A percentile compares a stretch with the other conserved stretches of the same genome.
phyloP scores from a whole-genome alignment of 2,888 invertebrate genomes.

The Empis stercorea region DNA sequence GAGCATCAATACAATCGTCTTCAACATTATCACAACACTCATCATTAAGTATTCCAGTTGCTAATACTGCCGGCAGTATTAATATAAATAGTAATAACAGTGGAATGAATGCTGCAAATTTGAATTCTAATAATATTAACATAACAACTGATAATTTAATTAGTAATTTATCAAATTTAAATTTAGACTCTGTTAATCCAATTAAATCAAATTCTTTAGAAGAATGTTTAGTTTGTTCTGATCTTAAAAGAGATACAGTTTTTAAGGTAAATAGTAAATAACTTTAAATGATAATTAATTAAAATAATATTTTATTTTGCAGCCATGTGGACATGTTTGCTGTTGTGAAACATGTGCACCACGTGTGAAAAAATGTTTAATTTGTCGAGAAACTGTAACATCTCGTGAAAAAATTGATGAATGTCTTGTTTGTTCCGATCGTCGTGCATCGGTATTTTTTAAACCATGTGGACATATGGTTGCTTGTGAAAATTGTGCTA shows the following conservation, averaged over 20 bases:
- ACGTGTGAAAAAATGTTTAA: constrained; percentile 86
- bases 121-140: not conserved
- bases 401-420: constrained; percentile 82
- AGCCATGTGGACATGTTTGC: constrained; percentile 85
- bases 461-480: constrained; percentile 89
- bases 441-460: constrained; percentile 82
- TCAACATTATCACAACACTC: constrained; percentile 12
- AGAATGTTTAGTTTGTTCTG: constrained; percentile 92
- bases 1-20: constrained; percentile 10
- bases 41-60: not conserved
- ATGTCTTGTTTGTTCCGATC: constrained; percentile 92
- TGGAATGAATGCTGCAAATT: not conserved
- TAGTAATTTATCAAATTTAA: not conserved
- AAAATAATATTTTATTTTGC: constrained; percentile 17
- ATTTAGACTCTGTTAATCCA: constrained; percentile 4
- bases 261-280: constrained; percentile 39
- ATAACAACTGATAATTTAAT: not conserved
- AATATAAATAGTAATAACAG: constrained; percentile 19
- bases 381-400: constrained; percentile 76
- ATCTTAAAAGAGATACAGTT: constrained; percentile 78
- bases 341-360: constrained; percentile 84
- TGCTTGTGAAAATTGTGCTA: constrained; percentile 63
- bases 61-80: not conserved
- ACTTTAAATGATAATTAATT: not conserved
- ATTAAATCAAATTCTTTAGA: constrained; percentile 46